Base-by-base conservation (phyloP, 2,797 vertebrate genomes). In the Microctenopoma stevenorrisi region DNA sequence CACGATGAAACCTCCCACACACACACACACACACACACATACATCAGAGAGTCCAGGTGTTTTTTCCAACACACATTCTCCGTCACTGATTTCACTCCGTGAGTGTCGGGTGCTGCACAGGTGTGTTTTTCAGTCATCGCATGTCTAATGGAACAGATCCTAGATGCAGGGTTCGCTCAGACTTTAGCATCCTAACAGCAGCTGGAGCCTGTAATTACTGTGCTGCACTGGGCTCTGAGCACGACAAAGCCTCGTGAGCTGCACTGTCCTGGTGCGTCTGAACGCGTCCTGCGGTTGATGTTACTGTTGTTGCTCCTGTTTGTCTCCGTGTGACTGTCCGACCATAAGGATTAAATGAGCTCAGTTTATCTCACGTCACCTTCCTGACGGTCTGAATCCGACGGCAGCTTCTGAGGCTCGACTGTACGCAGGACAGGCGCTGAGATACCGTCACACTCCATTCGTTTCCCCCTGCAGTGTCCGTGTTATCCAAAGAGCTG, bases 401-500 rank as follows among this genome's bases (percentile, higher is more conserved):
- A 69, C 50, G 52, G 4, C 8, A 53, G 22, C 42, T 1, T 44
- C 5, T 2, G 30, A 4, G 49, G 40, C 46, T 14, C 16, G 46
- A 64, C 46, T 18, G 4, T 28, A 58, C 47, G 40, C 37, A 9
- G 46, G 40, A 59, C 37, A 64, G 56, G 15, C 18, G 15, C 3
- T 13, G 73, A 67, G 61, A 68, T 75, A 73, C 72, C 67, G 61
- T 60, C 48, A 61, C 51, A 46, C 43, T 71, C 43, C 1, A 73
- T 78, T 80, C 58, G 74, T 78, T 76, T 53, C 50, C 37, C 57
- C 60, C 66, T 33, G 51, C 72, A 57, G 74, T 81, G 82, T 82
- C 80, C 53, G 55, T 72, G 56, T 85, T 86, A 91, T 89, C 84
- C 74, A 10, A 68, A 84, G n/a, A 47, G 74, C 78, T 38, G 74